A percentile compares a stretch with the other conserved stretches of the same genome.
These are phyloP conservation scores for Catharus bicknelli DNA, from an alignment of 2,113 vertebrate genomes.

Conservation along the genomic window DNA sequence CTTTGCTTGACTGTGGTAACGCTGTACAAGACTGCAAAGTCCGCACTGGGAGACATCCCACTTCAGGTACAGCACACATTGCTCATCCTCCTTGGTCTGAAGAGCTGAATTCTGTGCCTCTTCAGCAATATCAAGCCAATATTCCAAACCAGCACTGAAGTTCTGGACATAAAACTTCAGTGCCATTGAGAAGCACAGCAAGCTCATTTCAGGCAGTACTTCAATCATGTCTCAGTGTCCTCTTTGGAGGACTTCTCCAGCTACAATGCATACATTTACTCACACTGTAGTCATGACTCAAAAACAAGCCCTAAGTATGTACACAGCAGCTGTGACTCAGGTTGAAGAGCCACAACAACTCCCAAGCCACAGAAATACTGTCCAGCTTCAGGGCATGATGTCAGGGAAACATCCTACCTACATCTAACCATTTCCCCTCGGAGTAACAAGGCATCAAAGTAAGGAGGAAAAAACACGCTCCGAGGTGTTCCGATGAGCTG, in stretches of 20 bases:
- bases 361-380: neutral
- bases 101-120: neutral
- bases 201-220: neutral
- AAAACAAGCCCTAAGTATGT: neutral
- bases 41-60: neutral
- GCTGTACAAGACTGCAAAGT: neutral
- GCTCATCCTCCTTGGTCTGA: neutral
- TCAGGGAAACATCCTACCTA: neutral
- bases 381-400: neutral
- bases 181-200: neutral
- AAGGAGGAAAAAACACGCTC: neutral
- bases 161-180: neutral
- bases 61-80: neutral
- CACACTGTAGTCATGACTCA: neutral
- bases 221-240: neutral
- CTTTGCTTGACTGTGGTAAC: neutral
- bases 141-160: neutral
- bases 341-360: neutral
- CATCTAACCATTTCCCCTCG: neutral
- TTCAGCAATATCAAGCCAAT: neutral
- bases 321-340: conserved; percentile 3
- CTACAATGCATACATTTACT: neutral
- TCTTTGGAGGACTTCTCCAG: neutral
- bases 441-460: neutral
- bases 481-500: neutral